A percentile compares a stretch with the other conserved stretches of the same genome.
Evolutionary conservation across 1,140 invertebrate species (phyloP).

Genomic region (Drosophila insularis): DNA sequence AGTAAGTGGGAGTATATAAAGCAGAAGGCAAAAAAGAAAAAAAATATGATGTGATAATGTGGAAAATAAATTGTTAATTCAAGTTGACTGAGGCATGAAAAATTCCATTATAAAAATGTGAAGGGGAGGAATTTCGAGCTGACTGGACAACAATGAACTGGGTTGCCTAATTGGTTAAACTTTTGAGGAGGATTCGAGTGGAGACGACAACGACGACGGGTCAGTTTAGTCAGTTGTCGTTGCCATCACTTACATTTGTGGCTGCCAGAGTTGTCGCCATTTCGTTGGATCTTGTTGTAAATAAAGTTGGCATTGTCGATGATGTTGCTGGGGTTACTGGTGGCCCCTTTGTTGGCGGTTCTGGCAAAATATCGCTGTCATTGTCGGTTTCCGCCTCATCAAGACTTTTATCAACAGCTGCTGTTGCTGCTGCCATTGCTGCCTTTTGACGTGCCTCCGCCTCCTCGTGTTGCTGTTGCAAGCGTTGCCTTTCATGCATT

Average conservation of each 20-base stretch:
- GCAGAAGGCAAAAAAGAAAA: background rate
- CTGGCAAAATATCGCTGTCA: slow-evolving; percentile 81
- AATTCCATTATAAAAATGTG: slow-evolving; percentile 37
- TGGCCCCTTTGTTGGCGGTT: slow-evolving; percentile 78
- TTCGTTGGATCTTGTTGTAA: slow-evolving; percentile 33
- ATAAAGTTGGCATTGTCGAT: slow-evolving; percentile 32
- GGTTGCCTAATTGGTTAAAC: slow-evolving; percentile 41
- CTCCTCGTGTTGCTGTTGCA: slow-evolving; percentile 48
- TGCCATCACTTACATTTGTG: slow-evolving; percentile 51
- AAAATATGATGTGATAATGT: slow-evolving; percentile 13
- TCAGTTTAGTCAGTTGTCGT: background rate
- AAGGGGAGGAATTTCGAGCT: slow-evolving; percentile 38
- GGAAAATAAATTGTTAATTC: slow-evolving; percentile 46
- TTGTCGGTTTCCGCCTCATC: slow-evolving; percentile 80
- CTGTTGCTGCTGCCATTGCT: slow-evolving; percentile 19
- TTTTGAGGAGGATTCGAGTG: background rate
- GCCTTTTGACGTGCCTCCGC: slow-evolving; percentile 50
- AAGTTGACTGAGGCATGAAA: slow-evolving; percentile 60
- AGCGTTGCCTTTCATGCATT: slow-evolving; percentile 71
- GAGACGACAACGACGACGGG: background rate
- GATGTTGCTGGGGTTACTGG: slow-evolving; percentile 42
- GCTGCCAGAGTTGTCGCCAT: slow-evolving; percentile 35
- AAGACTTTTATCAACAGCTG: slow-evolving; percentile 68
- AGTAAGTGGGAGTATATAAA: slow-evolving; percentile 31
- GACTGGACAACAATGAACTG: slow-evolving; percentile 48